These are phyloP conservation scores for Vespertilio murinus DNA, from an alignment of 2,797 vertebrate species.

Conservation along the genomic window DNA sequence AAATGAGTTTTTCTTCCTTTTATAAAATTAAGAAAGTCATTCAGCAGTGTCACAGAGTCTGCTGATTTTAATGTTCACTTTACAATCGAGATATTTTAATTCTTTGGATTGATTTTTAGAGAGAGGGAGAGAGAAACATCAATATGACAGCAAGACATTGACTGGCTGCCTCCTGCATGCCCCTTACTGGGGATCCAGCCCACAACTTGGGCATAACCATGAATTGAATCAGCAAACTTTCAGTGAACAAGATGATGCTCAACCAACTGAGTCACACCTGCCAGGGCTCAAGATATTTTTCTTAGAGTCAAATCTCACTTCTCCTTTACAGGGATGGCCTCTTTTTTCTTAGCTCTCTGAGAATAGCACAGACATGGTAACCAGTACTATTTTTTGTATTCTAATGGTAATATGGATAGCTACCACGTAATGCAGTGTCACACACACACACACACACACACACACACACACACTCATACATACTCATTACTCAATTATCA, in stretches of 20 bases:
- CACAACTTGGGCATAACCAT: no score
- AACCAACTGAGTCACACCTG: no score
- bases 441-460: neutral
- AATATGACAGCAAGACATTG: no score
- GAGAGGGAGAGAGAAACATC: no score
- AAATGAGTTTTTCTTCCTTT: conserved; percentile 11
- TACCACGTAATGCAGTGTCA: neutral
- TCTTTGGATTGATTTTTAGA: no score
- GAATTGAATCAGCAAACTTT: no score
- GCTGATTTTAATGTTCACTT: conserved; percentile 15
- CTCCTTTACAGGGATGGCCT: neutral
- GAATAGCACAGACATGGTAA: neutral
- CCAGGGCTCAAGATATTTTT: conserved; percentile 41
- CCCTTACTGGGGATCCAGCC: no score
- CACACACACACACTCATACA: neutral
- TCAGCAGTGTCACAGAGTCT: conserved; percentile 1
- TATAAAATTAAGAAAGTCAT: neutral
- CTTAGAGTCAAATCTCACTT: neutral
- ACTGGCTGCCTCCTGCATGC: no score
- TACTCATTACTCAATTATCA: neutral
- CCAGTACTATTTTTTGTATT: neutral
- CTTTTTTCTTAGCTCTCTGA: conserved; percentile 9
- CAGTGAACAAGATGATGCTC: no score
- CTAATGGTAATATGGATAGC: neutral
- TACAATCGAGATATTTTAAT: conserved; percentile 44